Percentiles rank a stretch among this genome's conserved stretches.
These are phyloP conservation scores for Hymenopus coronatus DNA, from an alignment of 2,888 invertebrate genomes.

Conservation along the genomic window DNA sequence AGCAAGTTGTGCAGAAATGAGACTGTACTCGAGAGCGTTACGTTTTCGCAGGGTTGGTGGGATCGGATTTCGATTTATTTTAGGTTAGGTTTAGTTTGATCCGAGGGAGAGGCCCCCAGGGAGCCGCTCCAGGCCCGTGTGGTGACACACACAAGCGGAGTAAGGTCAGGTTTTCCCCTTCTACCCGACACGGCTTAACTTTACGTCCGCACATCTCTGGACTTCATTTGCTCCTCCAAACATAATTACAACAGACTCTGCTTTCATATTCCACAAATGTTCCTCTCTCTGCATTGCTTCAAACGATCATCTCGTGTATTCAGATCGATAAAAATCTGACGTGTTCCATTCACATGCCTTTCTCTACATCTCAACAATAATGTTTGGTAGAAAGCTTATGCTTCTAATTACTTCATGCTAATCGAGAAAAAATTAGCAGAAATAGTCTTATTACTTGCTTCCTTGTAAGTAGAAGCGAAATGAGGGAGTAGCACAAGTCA, in stretches of 20 bases:
- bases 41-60: conserved; percentile 19
- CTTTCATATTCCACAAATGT: not conserved
- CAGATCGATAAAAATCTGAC: too few species aligned
- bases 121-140: not conserved
- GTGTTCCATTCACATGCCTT: too few species aligned
- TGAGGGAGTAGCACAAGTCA: too few species aligned
- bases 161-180: not conserved
- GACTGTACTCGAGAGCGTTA: not conserved
- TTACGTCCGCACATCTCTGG: not conserved
- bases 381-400: too few species aligned
- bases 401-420: too few species aligned
- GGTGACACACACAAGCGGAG: not conserved
- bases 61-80: conserved; percentile 22
- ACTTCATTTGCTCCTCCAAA: not conserved
- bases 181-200: not conserved
- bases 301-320: too few species aligned
- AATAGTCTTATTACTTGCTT: too few species aligned
- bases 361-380: too few species aligned
- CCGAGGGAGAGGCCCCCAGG: not conserved
- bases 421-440: too few species aligned
- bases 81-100: conserved; percentile 21
- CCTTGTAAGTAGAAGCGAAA: too few species aligned
- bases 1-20: not conserved
- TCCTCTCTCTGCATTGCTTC: too few species aligned
- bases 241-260: not conserved